Evolutionary conservation across 2,113 vertebrate genomes (phyloP), one percentile per base, ranked within the genome.

Genomic region (Peromyscus californicus): DNA sequence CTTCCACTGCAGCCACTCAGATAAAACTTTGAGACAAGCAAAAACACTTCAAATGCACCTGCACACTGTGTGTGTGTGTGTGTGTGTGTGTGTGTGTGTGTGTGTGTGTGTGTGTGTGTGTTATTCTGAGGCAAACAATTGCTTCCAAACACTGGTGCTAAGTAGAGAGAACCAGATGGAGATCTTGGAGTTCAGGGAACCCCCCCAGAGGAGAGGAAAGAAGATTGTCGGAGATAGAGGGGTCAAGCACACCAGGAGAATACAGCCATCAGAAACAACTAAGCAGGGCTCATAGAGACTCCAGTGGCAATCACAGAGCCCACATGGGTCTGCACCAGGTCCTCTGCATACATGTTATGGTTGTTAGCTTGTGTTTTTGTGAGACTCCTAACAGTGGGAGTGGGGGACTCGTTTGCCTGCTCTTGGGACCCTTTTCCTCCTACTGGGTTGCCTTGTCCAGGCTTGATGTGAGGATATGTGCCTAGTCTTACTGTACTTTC

Each of bases 1-100:
- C 26, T 94, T 88, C 39, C 82, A 90, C 48, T 94, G 67, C 11
- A 92, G 10, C 83, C 48, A 48, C 17, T 75, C 54, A 93, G 92
- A 94, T 70, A 85, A 93, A 85, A 89, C 51, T 36, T 45, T 83
- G 42, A 12, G 22, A 69, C 33, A 59, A 57, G n/a, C 1, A 78
- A 54, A 88, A 59, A 51, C 9, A n/a, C n/a, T 54, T 83, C 59
- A 72, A 89, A 89, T 36, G 48, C 21, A 83, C 48, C 48, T 31
- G 61, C 51, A 75, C 42, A 4, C 26, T 48, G 11, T 17, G 3
- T 39, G 22, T 10, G 11, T 6, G 39, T 45, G 11, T 6, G 39
- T 45, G 24, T 29, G 42, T 45, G 24, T 29, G 42, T 45, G 22
- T 24, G 74, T 45, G 10, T 75, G 74, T 42, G 22, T 75, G 22